Conservation (phyloP, 2,113 vertebrate genomes). For the Epinephelus cyanopodus region DNA sequence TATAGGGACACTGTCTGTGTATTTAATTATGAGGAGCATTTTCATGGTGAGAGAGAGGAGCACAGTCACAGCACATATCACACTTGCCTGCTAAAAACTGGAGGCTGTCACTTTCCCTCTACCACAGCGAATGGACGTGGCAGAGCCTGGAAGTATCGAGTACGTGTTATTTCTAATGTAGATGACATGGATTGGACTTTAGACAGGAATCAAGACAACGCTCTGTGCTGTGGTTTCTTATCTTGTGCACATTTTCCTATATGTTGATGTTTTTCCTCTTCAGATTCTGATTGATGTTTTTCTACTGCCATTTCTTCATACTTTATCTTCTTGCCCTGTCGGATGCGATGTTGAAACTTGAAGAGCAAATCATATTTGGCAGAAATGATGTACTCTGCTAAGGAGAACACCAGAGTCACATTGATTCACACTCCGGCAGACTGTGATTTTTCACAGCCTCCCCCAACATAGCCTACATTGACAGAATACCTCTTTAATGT, state of each 20-base stretch:
- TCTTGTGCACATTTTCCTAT: neutral
- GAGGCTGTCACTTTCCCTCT: constrained; percentile 62
- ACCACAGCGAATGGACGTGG: constrained; percentile 62
- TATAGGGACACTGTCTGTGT: constrained; percentile 36
- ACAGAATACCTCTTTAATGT: constrained; percentile 74
- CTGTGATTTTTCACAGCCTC: constrained; percentile 72
- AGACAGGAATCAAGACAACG: constrained; percentile 5
- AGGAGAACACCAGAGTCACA: constrained; percentile 60
- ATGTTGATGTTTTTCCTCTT: neutral
- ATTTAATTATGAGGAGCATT: constrained; percentile 60
- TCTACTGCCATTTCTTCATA: neutral
- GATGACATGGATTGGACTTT: constrained; percentile 42
- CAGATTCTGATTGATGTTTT: constrained; percentile 1
- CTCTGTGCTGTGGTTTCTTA: neutral
- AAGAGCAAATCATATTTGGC: constrained; percentile 51
- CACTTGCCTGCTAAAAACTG: constrained; percentile 69
- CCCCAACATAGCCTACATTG: constrained; percentile 55
- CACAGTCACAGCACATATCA: constrained; percentile 74
- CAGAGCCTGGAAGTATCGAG: constrained; percentile 62
- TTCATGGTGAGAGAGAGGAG: constrained; percentile 56
- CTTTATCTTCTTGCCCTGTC: constrained; percentile 2
- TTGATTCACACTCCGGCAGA: constrained; percentile 62
- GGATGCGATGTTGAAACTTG: constrained; percentile 33
- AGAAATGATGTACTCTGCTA: constrained; percentile 50
- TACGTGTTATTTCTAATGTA: constrained; percentile 47